Percentiles rank a stretch among this genome's conserved stretches.
phyloP scores from a whole-genome alignment of 2,888 invertebrate species.

The Melolontha melolontha region DNA sequence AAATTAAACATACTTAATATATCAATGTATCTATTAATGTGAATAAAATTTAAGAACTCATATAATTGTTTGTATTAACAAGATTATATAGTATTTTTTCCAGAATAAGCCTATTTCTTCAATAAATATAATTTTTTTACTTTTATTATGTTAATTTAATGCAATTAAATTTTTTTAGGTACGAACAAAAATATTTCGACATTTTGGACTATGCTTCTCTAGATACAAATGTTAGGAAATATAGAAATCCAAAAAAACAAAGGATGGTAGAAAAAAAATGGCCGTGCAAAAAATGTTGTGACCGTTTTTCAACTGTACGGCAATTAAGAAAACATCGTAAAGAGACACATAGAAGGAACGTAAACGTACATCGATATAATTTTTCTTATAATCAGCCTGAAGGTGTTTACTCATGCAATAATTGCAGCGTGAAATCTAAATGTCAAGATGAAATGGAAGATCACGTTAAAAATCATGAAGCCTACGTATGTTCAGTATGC shows the following conservation, averaged over 20 bases:
- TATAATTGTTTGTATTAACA: not conserved
- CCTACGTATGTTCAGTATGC: slow-evolving; percentile 65
- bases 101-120: not conserved
- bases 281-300: slow-evolving; percentile 67
- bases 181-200: slow-evolving; percentile 17
- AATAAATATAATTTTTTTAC: not conserved
- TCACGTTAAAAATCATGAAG: slow-evolving; percentile 53
- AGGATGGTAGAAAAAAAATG: slow-evolving; percentile 60
- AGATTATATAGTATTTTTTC: not conserved
- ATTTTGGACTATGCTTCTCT: not conserved
- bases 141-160: not conserved
- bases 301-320: slow-evolving; percentile 66
- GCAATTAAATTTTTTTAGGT: slow-evolving; percentile 30
- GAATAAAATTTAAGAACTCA: slow-evolving; percentile 3
- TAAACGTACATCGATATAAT: slow-evolving; percentile 29
- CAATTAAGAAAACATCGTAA: slow-evolving; percentile 67
- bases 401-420: slow-evolving; percentile 55
- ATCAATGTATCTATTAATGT: not conserved
- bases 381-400: slow-evolving; percentile 51
- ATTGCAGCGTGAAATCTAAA: slow-evolving; percentile 55
- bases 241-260: slow-evolving; percentile 3
- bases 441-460: slow-evolving; percentile 53
- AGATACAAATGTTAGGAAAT: slow-evolving; percentile 12
- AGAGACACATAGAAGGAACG: slow-evolving; percentile 66
- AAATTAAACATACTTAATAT: not conserved